These are phyloP conservation scores for Apolygus lucorum DNA, from an alignment of 1,140 invertebrate species.

Conservation along the genomic window DNA sequence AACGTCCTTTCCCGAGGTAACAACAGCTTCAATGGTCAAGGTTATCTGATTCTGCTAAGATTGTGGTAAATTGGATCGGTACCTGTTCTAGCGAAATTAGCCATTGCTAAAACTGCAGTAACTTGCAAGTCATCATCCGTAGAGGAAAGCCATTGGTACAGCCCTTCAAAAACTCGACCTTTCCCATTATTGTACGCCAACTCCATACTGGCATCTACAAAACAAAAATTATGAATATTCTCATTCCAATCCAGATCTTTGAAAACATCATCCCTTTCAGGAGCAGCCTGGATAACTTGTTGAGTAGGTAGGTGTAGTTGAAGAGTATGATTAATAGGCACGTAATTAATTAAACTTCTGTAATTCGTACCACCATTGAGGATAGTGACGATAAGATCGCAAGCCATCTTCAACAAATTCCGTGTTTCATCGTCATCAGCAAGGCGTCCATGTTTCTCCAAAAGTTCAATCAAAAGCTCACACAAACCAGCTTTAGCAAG, in stretches of 20 bases:
- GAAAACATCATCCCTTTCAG: too few relatives aligned
- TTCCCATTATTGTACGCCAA: constrained; percentile 60
- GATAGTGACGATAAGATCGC: constrained; percentile 73
- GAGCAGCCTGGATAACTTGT: too few relatives aligned
- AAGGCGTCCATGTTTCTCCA: constrained; percentile 57
- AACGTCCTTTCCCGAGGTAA: too few relatives aligned
- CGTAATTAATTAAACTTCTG: not conserved
- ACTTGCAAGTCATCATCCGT: constrained; percentile 63
- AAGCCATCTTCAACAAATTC: constrained; percentile 68
- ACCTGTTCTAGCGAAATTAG: constrained; percentile 77
- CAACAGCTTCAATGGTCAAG: not conserved
- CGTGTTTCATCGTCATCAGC: constrained; percentile 58
- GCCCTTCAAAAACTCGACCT: constrained; percentile 59
- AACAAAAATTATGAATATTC: constrained; percentile 18
- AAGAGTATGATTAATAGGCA: not conserved
- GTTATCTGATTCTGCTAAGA: not conserved
- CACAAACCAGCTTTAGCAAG: constrained; percentile 65
- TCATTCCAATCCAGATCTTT: too few relatives aligned
- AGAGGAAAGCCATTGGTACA: constrained; percentile 67
- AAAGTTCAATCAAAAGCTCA: constrained; percentile 59
- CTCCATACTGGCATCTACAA: constrained; percentile 77
- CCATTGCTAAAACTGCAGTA: constrained; percentile 72
- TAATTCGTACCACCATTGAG: constrained; percentile 63
- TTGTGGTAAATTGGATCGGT: constrained; percentile 28
- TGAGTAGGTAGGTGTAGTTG: too few relatives aligned